Evolutionary conservation across 2,797 vertebrate species (phyloP).

Genomic region (Capromys pilorides): DNA sequence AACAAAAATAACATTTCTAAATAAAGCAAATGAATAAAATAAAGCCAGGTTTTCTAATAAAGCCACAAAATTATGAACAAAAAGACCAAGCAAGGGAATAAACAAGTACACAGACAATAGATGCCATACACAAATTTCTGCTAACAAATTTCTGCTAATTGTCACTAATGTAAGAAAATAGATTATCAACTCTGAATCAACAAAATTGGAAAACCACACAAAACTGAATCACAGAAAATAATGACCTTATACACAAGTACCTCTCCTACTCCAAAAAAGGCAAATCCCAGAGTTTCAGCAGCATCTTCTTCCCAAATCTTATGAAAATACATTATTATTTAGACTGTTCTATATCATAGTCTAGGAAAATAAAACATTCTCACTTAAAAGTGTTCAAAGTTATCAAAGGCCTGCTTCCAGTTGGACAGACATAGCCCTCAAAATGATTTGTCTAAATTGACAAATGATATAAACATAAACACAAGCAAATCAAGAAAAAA

Average conservation of each 20-base stretch:
- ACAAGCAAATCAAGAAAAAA: background rate
- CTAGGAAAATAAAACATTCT: background rate
- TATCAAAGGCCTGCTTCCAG: background rate
- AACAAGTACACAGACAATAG: background rate
- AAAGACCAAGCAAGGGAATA: background rate
- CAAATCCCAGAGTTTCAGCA: background rate
- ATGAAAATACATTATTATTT: background rate
- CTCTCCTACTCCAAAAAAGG: background rate
- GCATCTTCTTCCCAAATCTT: background rate
- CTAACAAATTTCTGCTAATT: background rate
- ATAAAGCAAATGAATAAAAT: conserved; percentile 7
- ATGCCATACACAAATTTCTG: background rate
- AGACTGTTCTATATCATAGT: background rate
- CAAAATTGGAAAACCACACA: conserved; percentile 2
- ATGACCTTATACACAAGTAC: background rate
- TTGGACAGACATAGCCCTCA: background rate
- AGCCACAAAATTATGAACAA: background rate
- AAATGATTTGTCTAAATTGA: background rate
- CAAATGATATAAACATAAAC: background rate
- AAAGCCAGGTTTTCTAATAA: background rate
- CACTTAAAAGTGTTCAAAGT: background rate
- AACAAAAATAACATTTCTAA: conserved; percentile 10
- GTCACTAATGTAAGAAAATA: background rate
- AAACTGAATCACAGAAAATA: background rate
- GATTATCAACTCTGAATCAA: background rate